A percentile compares a stretch with the other conserved stretches of the same genome.
Evolutionary conservation across 2,888 invertebrate genomes (phyloP).

Genomic region (Leucoptera coffeella): DNA sequence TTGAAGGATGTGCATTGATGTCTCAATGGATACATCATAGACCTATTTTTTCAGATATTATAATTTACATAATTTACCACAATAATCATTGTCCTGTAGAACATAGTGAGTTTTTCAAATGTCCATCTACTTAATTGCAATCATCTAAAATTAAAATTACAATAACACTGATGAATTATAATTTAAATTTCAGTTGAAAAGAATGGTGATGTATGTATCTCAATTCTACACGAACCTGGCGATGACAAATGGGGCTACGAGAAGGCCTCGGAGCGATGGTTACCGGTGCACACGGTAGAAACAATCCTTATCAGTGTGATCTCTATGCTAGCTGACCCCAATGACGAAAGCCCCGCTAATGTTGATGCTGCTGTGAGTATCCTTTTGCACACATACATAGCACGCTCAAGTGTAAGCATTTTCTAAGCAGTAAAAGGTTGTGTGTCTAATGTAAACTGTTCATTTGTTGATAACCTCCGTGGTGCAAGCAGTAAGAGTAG

Average conservation of each 20-base stretch:
- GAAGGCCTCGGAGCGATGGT: conserved; percentile 95
- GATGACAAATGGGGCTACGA: conserved; percentile 99
- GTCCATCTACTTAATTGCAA: neutral
- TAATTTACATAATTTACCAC: too few relatives aligned
- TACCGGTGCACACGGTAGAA: conserved; percentile 98
- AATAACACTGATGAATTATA: conserved; percentile 1
- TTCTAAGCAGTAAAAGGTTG: too few relatives aligned
- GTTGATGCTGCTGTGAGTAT: conserved; percentile 94
- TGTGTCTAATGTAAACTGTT: too few relatives aligned
- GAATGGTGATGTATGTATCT: conserved; percentile 97
- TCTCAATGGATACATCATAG: too few relatives aligned
- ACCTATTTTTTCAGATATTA: too few relatives aligned
- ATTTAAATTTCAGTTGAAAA: conserved; percentile 74
- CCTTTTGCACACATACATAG: too few relatives aligned
- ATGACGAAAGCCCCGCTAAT: conserved; percentile 98
- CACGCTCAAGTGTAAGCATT: too few relatives aligned
- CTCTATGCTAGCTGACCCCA: conserved; percentile 98
- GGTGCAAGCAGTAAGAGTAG: too few relatives aligned
- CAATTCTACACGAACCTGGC: conserved; percentile 97
- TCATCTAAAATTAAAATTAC: neutral
- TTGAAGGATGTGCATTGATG: too few relatives aligned
- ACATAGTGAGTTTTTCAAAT: too few relatives aligned
- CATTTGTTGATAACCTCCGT: too few relatives aligned
- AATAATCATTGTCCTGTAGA: too few relatives aligned
- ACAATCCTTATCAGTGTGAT: conserved; percentile 98